Conservation (phyloP, 2,888 invertebrate genomes). For the Morpho deidamia region DNA sequence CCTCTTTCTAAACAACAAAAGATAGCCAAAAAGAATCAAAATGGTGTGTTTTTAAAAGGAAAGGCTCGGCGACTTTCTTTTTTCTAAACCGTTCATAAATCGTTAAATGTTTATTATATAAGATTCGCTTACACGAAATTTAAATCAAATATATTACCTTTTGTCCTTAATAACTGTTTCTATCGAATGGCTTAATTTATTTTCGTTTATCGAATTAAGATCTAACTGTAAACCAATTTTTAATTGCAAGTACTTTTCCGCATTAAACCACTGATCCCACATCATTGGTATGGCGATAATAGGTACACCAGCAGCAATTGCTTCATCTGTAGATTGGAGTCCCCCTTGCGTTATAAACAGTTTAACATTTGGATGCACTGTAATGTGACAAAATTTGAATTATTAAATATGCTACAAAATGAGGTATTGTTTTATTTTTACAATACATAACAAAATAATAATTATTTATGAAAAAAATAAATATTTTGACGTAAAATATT, state of each 20-base stretch:
- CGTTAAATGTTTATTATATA: background rate
- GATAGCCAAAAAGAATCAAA: too few species aligned
- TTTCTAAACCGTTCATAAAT: background rate
- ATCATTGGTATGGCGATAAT: conserved; percentile 52
- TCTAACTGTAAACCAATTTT: conserved; percentile 41
- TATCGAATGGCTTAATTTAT: conserved; percentile 32
- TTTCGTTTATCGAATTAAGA: conserved; percentile 32
- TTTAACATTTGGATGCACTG: conserved; percentile 28
- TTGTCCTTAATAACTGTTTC: conserved; percentile 27
- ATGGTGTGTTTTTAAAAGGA: too few species aligned
- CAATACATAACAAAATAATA: too few species aligned
- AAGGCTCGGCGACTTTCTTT: background rate
- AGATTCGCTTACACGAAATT: background rate
- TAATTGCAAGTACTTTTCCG: conserved; percentile 33
- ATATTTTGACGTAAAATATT: too few species aligned
- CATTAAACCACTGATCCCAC: conserved; percentile 52
- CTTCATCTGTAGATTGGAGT: conserved; percentile 56
- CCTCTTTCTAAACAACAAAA: too few species aligned
- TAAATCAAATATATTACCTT: background rate
- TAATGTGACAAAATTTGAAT: background rate
- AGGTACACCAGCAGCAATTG: conserved; percentile 49
- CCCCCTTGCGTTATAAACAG: conserved; percentile 55
- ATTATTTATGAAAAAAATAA: too few species aligned
- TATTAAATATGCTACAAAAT: too few species aligned
- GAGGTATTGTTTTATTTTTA: background rate